A percentile compares a stretch with the other conserved stretches of the same genome.
Conservation (phyloP, 2,797 vertebrate species). For the Lagocephalus sceleratus region DNA sequence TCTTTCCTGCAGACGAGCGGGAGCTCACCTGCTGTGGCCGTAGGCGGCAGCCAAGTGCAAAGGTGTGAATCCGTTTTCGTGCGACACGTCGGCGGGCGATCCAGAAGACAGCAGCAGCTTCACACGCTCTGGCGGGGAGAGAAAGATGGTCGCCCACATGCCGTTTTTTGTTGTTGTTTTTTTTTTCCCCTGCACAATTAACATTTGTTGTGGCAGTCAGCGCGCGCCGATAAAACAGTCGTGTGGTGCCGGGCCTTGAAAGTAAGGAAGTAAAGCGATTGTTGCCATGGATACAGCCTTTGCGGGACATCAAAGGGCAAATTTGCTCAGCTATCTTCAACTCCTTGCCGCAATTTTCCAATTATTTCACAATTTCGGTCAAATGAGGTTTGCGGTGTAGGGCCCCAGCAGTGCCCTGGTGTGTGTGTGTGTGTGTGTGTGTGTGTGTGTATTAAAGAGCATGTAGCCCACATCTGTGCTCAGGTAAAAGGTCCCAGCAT, state of each 20-base stretch:
- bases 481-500: slow-evolving; percentile 21
- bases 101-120: slow-evolving; percentile 92
- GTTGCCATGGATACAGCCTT: slow-evolving; percentile 10
- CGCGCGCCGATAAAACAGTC: background rate
- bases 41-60: slow-evolving; percentile 88
- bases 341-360: no score
- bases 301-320: background rate
- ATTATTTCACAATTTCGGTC: background rate
- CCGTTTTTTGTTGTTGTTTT: no score
- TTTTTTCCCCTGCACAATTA: background rate
- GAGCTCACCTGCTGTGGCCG: slow-evolving; percentile 84
- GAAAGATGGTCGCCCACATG: background rate
- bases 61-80: slow-evolving; percentile 90
- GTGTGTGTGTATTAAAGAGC: slow-evolving; percentile 13
- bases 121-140: slow-evolving; percentile 82
- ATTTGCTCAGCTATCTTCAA: background rate
- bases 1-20: no score
- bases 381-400: background rate
- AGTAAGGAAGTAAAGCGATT: background rate
- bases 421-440: slow-evolving; percentile 2
- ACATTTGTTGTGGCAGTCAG: background rate
- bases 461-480: background rate
- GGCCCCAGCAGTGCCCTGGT: background rate
- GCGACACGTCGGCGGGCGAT: slow-evolving; percentile 83
- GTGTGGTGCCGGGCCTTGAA: no score